A percentile compares a stretch with the other conserved stretches of the same genome.
Conservation (phyloP, 2,888 invertebrate genomes). For the Gymnoscelis rufifasciata region DNA sequence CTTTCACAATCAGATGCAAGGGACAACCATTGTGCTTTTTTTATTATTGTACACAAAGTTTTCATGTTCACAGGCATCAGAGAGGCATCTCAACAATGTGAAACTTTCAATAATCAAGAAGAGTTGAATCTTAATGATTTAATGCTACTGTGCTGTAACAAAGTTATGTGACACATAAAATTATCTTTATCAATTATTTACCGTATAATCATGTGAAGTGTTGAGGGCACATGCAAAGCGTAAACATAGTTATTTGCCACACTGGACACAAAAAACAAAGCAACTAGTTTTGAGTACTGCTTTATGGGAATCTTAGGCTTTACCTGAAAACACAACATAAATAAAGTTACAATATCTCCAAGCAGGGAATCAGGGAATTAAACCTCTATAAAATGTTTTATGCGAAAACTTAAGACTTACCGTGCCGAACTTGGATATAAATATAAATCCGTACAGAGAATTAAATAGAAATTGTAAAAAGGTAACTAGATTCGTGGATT, state of each 20-base stretch:
- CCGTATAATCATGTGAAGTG: slow-evolving; percentile 74
- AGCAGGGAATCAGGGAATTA: not conserved
- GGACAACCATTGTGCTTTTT: too few relatives aligned
- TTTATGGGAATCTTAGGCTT: slow-evolving; percentile 61
- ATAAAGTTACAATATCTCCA: not conserved
- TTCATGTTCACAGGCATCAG: too few relatives aligned
- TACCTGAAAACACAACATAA: slow-evolving; percentile 53
- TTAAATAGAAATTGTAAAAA: slow-evolving; percentile 67
- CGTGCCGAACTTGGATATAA: slow-evolving; percentile 52
- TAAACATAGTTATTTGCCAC: slow-evolving; percentile 74
- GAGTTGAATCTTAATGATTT: too few relatives aligned
- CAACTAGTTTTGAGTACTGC: slow-evolving; percentile 59
- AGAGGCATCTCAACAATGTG: too few relatives aligned
- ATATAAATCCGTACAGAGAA: slow-evolving; percentile 55
- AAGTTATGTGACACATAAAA: not conserved
- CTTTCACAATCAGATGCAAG: too few relatives aligned
- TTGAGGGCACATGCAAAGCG: slow-evolving; percentile 70
- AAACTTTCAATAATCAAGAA: too few relatives aligned
- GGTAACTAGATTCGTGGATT: slow-evolving; percentile 63
- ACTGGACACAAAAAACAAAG: slow-evolving; percentile 67
- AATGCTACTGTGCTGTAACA: too few relatives aligned
- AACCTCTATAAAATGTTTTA: too few relatives aligned
- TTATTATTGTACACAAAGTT: too few relatives aligned
- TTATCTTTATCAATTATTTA: slow-evolving; percentile 30
- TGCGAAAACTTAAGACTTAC: slow-evolving; percentile 56